Percentiles rank a stretch among this genome's conserved stretches.
Evolutionary conservation across 53 echinoderm and acorn worm genomes (phyloP).

Genomic region (Stichopus horrens): DNA sequence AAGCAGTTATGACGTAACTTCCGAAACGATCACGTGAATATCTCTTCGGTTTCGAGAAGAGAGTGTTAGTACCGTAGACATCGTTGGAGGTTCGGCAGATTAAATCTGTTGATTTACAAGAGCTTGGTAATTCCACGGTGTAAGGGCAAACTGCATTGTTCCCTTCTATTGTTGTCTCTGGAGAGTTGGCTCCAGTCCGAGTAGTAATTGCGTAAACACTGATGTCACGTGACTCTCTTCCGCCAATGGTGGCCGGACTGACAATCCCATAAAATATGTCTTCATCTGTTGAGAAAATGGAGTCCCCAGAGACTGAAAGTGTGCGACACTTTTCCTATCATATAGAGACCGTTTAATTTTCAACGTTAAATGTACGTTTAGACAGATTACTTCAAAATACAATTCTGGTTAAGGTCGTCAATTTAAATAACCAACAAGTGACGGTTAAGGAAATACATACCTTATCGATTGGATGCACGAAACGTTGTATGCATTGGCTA

Average conservation of each 20-base stretch:
- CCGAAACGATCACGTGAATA: constrained; percentile 14
- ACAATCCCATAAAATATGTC: constrained; percentile 25
- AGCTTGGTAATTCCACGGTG: not conserved
- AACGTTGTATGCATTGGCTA: too few species aligned
- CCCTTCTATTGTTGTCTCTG: not conserved
- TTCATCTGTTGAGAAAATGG: not conserved
- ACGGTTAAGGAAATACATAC: too few species aligned
- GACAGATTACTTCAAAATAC: too few species aligned
- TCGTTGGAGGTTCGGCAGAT: not conserved
- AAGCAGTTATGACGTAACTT: constrained; percentile 7
- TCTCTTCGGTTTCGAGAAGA: constrained; percentile 1
- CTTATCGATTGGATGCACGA: too few species aligned
- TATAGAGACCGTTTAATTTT: too few species aligned
- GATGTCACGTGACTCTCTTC: not conserved
- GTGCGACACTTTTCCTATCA: too few species aligned
- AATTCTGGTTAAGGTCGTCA: too few species aligned
- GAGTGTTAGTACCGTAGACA: not conserved
- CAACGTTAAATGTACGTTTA: too few species aligned
- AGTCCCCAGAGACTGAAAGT: too few species aligned
- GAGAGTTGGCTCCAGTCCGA: too few species aligned
- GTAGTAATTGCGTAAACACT: constrained; percentile 20
- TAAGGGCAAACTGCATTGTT: not conserved
- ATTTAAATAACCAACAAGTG: too few species aligned
- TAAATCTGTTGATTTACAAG: constrained; percentile 3
- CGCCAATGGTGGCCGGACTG: not conserved